A percentile compares a stretch with the other conserved stretches of the same genome.
These are phyloP conservation scores for Diploscapter pachys DNA, from an alignment of 1,140 invertebrate species.

Conservation along the genomic window DNA sequence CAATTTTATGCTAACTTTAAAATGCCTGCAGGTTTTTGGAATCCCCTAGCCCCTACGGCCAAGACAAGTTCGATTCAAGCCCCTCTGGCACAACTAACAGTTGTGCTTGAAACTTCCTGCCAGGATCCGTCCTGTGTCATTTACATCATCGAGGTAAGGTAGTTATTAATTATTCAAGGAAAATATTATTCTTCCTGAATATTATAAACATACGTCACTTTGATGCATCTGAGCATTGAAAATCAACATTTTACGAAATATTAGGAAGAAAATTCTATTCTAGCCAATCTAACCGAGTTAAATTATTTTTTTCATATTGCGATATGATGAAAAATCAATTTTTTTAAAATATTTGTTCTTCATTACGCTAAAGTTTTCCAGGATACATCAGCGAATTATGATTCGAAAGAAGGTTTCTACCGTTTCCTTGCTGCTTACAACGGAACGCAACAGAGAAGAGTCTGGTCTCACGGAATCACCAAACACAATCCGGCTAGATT, in stretches of 20 bases:
- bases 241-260: too few species aligned
- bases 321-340: too few species aligned
- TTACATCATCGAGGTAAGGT: slow-evolving; percentile 27
- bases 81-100: slow-evolving; percentile 38
- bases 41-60: slow-evolving; percentile 44
- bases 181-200: too few species aligned
- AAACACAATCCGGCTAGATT: slow-evolving; percentile 63
- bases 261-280: too few species aligned
- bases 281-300: too few species aligned
- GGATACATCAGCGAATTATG: neutral
- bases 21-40: slow-evolving; percentile 39
- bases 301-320: too few species aligned
- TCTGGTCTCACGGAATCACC: slow-evolving; percentile 59
- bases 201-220: too few species aligned
- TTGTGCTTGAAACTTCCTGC: slow-evolving; percentile 23
- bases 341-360: neutral
- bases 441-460: slow-evolving; percentile 54
- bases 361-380: slow-evolving; percentile 1
- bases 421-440: slow-evolving; percentile 58
- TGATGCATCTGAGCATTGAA: too few species aligned
- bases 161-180: too few species aligned
- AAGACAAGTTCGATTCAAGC: slow-evolving; percentile 36
- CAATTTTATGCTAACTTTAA: too few species aligned
- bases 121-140: slow-evolving; percentile 15
- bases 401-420: slow-evolving; percentile 2